Base-by-base conservation (phyloP, 2,113 vertebrate species). In the Lophura nycthemera region DNA sequence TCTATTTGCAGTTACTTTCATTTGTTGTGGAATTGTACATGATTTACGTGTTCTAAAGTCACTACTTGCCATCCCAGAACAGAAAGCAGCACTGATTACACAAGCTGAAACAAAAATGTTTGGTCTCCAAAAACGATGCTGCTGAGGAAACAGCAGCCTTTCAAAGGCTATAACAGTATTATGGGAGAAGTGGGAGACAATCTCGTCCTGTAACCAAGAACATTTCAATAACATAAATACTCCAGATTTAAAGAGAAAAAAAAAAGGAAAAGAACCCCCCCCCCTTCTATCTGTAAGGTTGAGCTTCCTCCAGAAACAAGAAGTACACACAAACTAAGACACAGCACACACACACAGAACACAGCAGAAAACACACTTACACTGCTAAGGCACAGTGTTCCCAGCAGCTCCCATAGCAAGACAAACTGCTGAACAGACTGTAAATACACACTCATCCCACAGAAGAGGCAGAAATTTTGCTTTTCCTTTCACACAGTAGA, bases 401-500 rank as follows among this genome's bases (percentile, higher is more conserved):
- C 56, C 56, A 57, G 56, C 56, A n/a, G 56, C 30, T 57, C 56
- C 17, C 10, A 18, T 19, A 20, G 56, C 16, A 57, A 57, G 30
- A n/a, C 17, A 19, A 32, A 32, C 27, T n/a, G 30, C 30, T 19
- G 56, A 57, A 32, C 30, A 16, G 30, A 20, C 56, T 20, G 16
- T 32, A 50, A 52, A 78, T 24, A 32, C 16, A 40, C 32, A 64
- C 47, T 36, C 27, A 52, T 8, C 24, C 64, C 30, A 66, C 8
- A 77, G 24, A 29, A 36, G 13, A 34, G 12, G 30, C 47, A 78
- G 43, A 48, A 52, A 24, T 13, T n/a, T 32, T 6, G 36, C 36
- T 40, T 61, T 15, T 38, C n/a, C 13, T 25, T 67, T 71, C 15
- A 18, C 13, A 1, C 1, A 0, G n/a, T 24, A 50, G 25, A 43